Conservation (phyloP, 2,888 invertebrate species). For the Tillus elongatus region DNA sequence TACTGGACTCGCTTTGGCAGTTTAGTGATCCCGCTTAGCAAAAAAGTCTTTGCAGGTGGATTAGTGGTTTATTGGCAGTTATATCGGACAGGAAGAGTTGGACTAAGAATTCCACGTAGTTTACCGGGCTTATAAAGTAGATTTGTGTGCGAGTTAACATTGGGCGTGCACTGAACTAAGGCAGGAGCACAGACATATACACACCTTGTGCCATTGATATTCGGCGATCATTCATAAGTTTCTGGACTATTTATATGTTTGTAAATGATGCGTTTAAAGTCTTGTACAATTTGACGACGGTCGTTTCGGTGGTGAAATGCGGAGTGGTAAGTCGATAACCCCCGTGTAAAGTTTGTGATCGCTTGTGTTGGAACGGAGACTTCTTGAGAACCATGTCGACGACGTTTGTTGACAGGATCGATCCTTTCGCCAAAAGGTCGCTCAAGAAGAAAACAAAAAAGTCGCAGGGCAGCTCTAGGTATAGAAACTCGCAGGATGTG, state of each 20-base stretch:
- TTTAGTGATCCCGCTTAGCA: conserved; percentile 33
- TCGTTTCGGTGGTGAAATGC: conserved; percentile 35
- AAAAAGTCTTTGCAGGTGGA: conserved; percentile 23
- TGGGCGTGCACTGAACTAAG: conserved; percentile 40
- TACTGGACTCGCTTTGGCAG: conserved; percentile 40
- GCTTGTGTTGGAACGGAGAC: conserved; percentile 17
- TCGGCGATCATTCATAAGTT: conserved; percentile 35
- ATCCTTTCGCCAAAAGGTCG: conserved; percentile 97
- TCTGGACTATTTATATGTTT: conserved; percentile 23
- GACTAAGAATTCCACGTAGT: neutral
- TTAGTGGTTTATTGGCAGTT: conserved; percentile 23
- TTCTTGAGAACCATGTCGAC: conserved; percentile 54
- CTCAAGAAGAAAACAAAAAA: conserved; percentile 97
- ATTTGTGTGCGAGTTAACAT: conserved; percentile 22
- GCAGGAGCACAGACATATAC: conserved; percentile 16
- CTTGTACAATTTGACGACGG: conserved; percentile 34
- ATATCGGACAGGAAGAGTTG: conserved; percentile 3
- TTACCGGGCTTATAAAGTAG: conserved; percentile 3
- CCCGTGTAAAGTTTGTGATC: conserved; percentile 28
- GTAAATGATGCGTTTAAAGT: conserved; percentile 34
- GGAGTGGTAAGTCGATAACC: conserved; percentile 31
- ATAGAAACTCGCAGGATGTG: conserved; percentile 95
- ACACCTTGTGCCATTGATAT: conserved; percentile 39
- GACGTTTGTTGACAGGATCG: conserved; percentile 98
- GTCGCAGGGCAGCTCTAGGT: conserved; percentile 97